Evolutionary conservation across 2,888 invertebrate genomes (phyloP), one percentile per base, ranked within the genome.

Genomic region (Chrysolina americana): DNA sequence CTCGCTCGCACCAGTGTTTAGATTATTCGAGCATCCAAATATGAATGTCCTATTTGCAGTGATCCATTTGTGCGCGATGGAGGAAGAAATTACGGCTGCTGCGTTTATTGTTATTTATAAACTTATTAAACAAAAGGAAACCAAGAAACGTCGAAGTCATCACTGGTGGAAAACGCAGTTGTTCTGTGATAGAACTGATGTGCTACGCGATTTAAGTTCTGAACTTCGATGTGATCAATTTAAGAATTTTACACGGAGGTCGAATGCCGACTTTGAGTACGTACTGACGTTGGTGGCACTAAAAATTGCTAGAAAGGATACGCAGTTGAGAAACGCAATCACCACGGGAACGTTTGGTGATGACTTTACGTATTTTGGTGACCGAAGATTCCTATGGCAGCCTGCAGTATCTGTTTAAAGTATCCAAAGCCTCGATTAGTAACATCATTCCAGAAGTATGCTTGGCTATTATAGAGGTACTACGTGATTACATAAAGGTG

Each of bases 401-500:
- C 44, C 13, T 44, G 44, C 44, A 44, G 44, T 44, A 44, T 9
- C 44, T 44, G 44, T 44, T 44, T 44, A 44, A 44, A 44, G 44
- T 44, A 44, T 44, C 44, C 44, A 44, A 44, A 11, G 44, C 13
- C 44, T 6, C 13, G 8, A 44, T 44, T 44, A n/a, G 2, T 44
- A 4, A 44, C 44, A 44, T 13, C 13, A 44, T 44, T 44, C 44
- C 44, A 44, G 44, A 44, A 44, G 44, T 44, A 44, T 44, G 44
- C 44, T 44, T 44, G 44, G 44, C 44, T 44, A 44, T 44, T 44
- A 44, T 44, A 44, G 44, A 44, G 13, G 44, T 44, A 44, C 44
- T 44, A 44, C 44, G 44, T 44, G 44, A 44, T 44, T 44, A 44
- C 44, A 44, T 44, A 44, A 44, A 44, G 44, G 44, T 44, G 44